phyloP scores from a whole-genome alignment of 1,140 invertebrate genomes.

The Ladona fulva region DNA sequence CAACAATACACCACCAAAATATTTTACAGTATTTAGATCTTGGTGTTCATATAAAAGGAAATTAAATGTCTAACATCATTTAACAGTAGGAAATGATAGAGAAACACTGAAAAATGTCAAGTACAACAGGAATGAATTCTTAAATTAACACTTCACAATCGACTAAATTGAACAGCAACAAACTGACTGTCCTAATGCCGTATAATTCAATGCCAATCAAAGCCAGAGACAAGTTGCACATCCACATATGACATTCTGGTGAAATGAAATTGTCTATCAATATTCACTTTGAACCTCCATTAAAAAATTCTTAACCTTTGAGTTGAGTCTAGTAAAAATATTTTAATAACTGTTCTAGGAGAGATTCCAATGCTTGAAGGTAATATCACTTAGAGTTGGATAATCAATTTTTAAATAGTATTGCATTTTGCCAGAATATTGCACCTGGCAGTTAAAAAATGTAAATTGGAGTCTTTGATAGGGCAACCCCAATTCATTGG shows the following conservation, averaged over 20 bases:
- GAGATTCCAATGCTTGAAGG: neutral
- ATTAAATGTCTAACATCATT: slow-evolving; percentile 1
- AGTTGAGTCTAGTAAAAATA: neutral
- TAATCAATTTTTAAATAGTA: neutral
- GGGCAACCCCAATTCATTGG: neutral
- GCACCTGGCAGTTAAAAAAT: neutral
- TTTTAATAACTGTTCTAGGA: neutral
- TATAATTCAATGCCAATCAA: neutral
- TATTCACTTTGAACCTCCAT: neutral
- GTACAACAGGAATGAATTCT: neutral
- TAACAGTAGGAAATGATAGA: neutral
- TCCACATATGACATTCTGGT: neutral
- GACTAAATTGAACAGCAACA: neutral
- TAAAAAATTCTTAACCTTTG: neutral
- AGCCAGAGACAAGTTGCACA: neutral
- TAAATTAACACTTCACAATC: neutral
- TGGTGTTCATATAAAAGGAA: neutral
- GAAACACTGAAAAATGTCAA: neutral
- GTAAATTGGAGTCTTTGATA: neutral
- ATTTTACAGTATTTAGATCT: neutral
- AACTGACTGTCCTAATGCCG: neutral
- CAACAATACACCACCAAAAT: neutral
- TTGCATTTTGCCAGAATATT: neutral
- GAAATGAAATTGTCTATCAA: neutral
- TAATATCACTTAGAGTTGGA: neutral